Evolutionary conservation across 35 echinoderm and acorn worm species (phyloP).

Genomic region (Ophioderma brevispina): DNA sequence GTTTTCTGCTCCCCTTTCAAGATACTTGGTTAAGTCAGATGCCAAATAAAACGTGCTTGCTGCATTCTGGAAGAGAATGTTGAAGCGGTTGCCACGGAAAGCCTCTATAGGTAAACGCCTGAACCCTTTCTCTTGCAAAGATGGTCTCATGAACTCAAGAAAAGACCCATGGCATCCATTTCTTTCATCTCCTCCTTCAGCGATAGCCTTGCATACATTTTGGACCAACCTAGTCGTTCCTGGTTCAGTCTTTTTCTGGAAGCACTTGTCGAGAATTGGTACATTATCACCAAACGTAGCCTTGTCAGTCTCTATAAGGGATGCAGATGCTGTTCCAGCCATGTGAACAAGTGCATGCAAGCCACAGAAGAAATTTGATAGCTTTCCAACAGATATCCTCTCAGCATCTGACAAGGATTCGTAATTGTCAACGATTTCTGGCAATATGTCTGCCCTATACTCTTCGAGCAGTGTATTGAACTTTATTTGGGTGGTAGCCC

Average conservation of each 20-base stretch:
- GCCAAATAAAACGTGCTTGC: constrained; percentile 17
- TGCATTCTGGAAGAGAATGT: constrained; percentile 57
- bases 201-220: constrained; percentile 48
- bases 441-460: neutral
- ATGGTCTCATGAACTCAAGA: neutral
- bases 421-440: neutral
- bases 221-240: constrained; percentile 50
- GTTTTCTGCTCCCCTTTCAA: constrained; percentile 23
- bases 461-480: neutral
- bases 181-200: constrained; percentile 46
- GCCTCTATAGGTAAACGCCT: neutral
- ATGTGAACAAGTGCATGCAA: constrained; percentile 54
- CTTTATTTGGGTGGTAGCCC: neutral
- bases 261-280: neutral
- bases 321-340: constrained; percentile 17
- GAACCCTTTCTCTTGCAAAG: constrained; percentile 29
- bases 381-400: constrained; percentile 10
- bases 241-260: constrained; percentile 31
- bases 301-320: constrained; percentile 14
- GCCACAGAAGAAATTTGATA: constrained; percentile 53
- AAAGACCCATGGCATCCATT: constrained; percentile 33
- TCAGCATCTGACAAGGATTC: neutral
- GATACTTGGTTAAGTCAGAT: neutral
- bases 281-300: neutral
- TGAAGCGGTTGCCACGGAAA: constrained; percentile 44